A percentile compares a stretch with the other conserved stretches of the same genome.
Conservation (phyloP, 2,888 invertebrate species). For the Morpho helenor region DNA sequence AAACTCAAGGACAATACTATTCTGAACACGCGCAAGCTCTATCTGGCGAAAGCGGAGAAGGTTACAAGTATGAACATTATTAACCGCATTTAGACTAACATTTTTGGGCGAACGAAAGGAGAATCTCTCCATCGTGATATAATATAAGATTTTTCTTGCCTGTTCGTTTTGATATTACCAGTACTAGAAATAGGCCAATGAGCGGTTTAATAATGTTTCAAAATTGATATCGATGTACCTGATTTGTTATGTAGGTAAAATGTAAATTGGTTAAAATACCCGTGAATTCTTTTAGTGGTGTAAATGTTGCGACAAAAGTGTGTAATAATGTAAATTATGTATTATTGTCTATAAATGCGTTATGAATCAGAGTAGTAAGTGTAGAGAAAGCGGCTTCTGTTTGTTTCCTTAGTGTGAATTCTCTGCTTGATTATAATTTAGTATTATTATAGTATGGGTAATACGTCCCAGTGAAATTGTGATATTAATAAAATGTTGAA, state of each 20-base stretch:
- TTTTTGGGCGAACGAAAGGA: conserved; percentile 39
- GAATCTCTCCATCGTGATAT: conserved; percentile 40
- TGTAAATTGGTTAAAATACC: conserved; percentile 41
- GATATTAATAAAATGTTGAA: conserved; percentile 74
- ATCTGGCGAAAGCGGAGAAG: conserved; percentile 54
- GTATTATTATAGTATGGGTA: conserved; percentile 43
- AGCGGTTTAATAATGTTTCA: conserved; percentile 38
- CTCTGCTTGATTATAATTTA: conserved; percentile 27
- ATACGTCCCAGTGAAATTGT: conserved; percentile 70
- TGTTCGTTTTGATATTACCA: conserved; percentile 43
- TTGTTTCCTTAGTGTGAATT: conserved; percentile 29
- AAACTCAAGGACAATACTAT: conserved; percentile 53
- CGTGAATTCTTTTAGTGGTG: conserved; percentile 45
- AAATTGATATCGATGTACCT: conserved; percentile 57
- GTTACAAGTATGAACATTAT: conserved; percentile 64
- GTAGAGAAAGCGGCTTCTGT: conserved; percentile 33
- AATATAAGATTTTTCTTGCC: conserved; percentile 58
- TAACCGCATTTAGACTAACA: conserved; percentile 45
- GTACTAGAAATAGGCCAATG: conserved; percentile 35
- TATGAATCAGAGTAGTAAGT: background rate
- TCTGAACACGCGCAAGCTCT: conserved; percentile 49
- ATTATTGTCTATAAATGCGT: conserved; percentile 6
- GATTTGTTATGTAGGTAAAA: conserved; percentile 56
- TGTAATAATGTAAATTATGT: conserved; percentile 34
- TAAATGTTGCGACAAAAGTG: conserved; percentile 32